A percentile compares a stretch with the other conserved stretches of the same genome.
phyloP scores from a whole-genome alignment of 1,140 invertebrate genomes.

The Caerostris darwini region DNA sequence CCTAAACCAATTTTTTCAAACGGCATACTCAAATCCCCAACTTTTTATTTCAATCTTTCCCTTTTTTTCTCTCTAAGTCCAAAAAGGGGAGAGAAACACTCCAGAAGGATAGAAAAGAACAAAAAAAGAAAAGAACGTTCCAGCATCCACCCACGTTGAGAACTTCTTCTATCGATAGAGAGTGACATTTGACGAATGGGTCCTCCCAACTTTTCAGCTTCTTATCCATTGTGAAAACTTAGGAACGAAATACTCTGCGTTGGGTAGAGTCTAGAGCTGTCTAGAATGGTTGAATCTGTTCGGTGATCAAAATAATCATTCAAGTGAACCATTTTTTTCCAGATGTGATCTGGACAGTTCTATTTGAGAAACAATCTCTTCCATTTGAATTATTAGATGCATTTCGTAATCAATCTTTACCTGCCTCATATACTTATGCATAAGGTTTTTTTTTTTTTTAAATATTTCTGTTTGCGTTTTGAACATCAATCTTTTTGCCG shows the following conservation, averaged over 20 bases:
- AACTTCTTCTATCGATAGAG: slow-evolving; percentile 24
- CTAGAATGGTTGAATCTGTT: not conserved
- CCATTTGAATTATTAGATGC: not conserved
- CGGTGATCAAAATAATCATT: not conserved
- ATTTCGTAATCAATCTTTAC: not conserved
- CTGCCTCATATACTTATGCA: not conserved
- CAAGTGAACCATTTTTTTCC: not conserved
- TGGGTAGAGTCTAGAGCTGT: not conserved
- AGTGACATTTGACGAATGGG: slow-evolving; percentile 52
- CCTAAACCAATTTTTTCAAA: not conserved
- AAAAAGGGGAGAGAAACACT: not conserved
- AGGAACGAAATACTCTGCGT: not conserved
- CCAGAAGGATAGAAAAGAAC: not conserved
- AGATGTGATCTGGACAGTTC: not conserved
- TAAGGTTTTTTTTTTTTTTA: not conserved
- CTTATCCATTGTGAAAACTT: slow-evolving; percentile 19
- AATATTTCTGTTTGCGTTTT: not conserved
- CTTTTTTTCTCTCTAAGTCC: not conserved
- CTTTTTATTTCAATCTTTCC: not conserved
- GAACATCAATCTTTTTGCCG: not conserved
- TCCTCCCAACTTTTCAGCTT: slow-evolving; percentile 11
- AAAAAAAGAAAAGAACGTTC: not conserved
- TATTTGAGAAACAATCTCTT: not conserved
- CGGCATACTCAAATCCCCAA: not conserved
- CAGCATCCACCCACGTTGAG: not conserved